A percentile compares a stretch with the other conserved stretches of the same genome.
These are phyloP conservation scores for Wasmannia auropunctata DNA, from an alignment of 1,140 invertebrate genomes.

Conservation along the genomic window DNA sequence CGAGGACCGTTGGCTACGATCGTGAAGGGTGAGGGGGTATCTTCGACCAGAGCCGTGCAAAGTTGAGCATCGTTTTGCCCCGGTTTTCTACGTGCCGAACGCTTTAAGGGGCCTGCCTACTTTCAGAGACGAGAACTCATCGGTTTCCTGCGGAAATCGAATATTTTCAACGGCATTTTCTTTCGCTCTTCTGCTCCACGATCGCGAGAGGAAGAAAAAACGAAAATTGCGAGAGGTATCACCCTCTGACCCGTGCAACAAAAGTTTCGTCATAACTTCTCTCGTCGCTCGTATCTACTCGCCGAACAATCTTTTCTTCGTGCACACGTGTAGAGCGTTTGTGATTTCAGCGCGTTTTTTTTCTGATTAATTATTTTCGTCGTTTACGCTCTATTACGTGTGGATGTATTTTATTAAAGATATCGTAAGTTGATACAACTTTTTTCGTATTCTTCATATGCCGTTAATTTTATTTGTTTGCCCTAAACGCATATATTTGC, in stretches of 20 bases:
- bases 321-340: not conserved
- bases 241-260: not conserved
- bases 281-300: not conserved
- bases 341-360: not conserved
- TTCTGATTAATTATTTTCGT: not conserved
- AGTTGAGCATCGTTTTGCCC: conserved; percentile 67
- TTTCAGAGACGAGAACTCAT: conserved; percentile 50
- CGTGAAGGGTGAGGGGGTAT: conserved; percentile 34
- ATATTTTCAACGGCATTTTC: conserved; percentile 68
- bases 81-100: conserved; percentile 63
- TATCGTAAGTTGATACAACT: not conserved
- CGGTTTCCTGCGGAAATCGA: conserved; percentile 65
- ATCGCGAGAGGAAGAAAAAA: not conserved
- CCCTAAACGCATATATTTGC: not conserved
- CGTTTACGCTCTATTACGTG: not conserved
- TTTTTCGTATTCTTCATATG: not conserved
- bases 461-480: not conserved
- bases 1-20: not conserved
- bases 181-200: conserved; percentile 12
- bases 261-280: conserved; percentile 31
- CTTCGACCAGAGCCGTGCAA: conserved; percentile 26
- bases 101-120: conserved; percentile 66
- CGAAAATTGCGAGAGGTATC: conserved; percentile 17
- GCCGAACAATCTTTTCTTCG: conserved; percentile 9
- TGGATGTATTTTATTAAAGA: not conserved